These are phyloP conservation scores for Heteropelma amictum DNA, from an alignment of 2,888 invertebrate genomes.

Conservation along the genomic window DNA sequence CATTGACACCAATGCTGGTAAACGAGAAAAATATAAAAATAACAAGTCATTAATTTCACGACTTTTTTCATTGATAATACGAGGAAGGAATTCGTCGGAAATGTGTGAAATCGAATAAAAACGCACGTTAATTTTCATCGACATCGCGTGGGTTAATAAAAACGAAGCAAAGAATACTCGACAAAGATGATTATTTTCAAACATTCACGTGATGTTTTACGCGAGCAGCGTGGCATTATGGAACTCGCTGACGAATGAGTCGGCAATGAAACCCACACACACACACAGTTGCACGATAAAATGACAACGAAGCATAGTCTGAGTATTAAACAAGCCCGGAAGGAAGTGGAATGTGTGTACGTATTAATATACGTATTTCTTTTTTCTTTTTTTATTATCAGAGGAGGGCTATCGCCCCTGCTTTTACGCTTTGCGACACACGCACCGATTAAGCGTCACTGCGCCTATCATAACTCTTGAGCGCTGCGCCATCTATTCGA, in stretches of 20 bases:
- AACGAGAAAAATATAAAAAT: no score
- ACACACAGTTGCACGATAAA: not conserved
- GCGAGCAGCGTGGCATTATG: not conserved
- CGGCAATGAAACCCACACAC: not conserved
- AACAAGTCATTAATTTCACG: no score
- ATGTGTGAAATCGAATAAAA: no score
- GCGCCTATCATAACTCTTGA: not conserved
- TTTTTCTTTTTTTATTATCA: slow-evolving; percentile 44
- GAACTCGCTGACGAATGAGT: not conserved
- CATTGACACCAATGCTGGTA: no score
- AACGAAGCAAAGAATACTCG: no score
- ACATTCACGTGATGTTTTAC: not conserved
- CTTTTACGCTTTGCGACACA: not conserved
- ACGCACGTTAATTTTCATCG: no score
- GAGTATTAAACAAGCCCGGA: slow-evolving; percentile 59
- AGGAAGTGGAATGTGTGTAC: slow-evolving; percentile 65
- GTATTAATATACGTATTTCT: slow-evolving; percentile 63
- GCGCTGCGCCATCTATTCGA: not conserved
- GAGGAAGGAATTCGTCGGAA: no score
- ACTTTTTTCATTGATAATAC: no score
- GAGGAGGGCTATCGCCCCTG: slow-evolving; percentile 43
- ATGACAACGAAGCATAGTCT: slow-evolving; percentile 9
- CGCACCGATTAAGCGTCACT: not conserved
- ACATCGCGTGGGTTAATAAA: no score
- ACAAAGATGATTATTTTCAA: not conserved